Evolutionary conservation across 1,140 invertebrate genomes (phyloP).

Genomic region (Stegodyphus dumicola): DNA sequence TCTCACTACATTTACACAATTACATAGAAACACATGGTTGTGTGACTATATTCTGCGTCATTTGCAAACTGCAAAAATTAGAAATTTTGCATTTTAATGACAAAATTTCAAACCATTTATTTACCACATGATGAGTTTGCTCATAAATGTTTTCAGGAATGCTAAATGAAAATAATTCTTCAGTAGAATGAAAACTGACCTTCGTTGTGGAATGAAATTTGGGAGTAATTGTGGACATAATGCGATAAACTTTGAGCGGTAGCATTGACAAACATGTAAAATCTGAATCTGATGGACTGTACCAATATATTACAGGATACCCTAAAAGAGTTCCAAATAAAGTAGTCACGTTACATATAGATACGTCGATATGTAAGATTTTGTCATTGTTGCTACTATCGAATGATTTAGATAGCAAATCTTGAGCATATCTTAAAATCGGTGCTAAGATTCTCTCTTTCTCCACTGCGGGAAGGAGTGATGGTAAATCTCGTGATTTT

Average conservation of each 20-base stretch:
- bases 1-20: too few species aligned
- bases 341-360: slow-evolving; percentile 7
- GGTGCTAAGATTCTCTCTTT: background rate
- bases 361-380: background rate
- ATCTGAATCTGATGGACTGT: background rate
- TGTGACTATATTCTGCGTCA: too few species aligned
- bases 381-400: background rate
- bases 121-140: background rate
- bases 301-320: slow-evolving; percentile 51
- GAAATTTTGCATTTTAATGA: too few species aligned
- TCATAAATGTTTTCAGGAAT: slow-evolving; percentile 6
- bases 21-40: too few species aligned
- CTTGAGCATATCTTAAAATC: background rate
- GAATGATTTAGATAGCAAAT: background rate
- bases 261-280: slow-evolving; percentile 31
- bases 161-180: slow-evolving; percentile 33
- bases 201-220: background rate
- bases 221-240: background rate
- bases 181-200: background rate
- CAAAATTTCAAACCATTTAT: slow-evolving; percentile 10
- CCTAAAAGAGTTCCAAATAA: slow-evolving; percentile 20
- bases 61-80: too few species aligned
- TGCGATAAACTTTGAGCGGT: slow-evolving; percentile 6
- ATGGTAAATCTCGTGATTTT: background rate
- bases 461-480: background rate